Base-by-base conservation (phyloP, 2,797 vertebrate genomes). In the Ptychobarbus kaznakovi region DNA sequence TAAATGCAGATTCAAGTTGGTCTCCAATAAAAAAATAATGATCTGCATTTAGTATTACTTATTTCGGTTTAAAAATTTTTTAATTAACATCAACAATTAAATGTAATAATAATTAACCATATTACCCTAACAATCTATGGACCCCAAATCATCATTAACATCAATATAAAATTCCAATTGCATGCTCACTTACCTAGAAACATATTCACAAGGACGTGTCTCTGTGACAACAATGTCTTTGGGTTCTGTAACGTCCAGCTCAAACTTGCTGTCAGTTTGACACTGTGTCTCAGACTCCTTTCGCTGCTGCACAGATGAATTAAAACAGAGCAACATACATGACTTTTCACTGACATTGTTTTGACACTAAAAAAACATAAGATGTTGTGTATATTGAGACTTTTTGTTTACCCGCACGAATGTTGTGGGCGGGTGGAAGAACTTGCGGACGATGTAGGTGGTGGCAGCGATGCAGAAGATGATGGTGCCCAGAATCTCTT, bases 261-360 rank as follows among this genome's bases (percentile, higher is more conserved):
- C 97, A 51, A 96, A 98, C 93, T 98, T 99, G 92, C 87, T 95
- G 91, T 99, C 98, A 1, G 97, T 99, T 93, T 99, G 98, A 93
- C 97, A 99, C 91, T 99, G 97, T 0, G 97, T 99, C 95, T 99
- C 98, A 0, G 97, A 99, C 91, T 99, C 98, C 85, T 99, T 98
- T 63, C 97, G 94, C 92, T 98, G 97, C 98, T 99, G 91, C 69
- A 85, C 16, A 74, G 22, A 80, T 10, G 10, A 65, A 85, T 74
- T 32, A 40, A 40, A 40, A 74, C 22, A 65, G 49, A 68, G 6
- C 63, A 69, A 42, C 12, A 6, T 46, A 3, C 22, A 35, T 25
- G 11, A 44, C 10, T 15, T 56, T 69, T 28, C 63, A 65, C 13
- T 65, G 10, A 46, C 13, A 8, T 63, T 74, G 25, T 46, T 32